A percentile compares a stretch with the other conserved stretches of the same genome.
These are phyloP conservation scores for Neria commutata DNA, from an alignment of 2,888 invertebrate species.

Conservation along the genomic window DNA sequence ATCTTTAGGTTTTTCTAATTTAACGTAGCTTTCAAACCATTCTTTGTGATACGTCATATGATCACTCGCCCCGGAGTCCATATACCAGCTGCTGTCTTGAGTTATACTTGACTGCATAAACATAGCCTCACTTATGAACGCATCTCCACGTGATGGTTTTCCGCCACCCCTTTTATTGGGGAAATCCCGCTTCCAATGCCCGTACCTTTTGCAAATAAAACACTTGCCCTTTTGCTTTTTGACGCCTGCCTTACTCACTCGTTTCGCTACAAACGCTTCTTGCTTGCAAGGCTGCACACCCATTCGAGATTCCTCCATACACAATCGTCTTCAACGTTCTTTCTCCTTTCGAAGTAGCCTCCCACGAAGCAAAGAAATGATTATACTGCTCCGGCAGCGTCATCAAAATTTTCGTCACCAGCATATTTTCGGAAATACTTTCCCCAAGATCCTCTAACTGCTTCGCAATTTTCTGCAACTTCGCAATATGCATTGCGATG, in stretches of 20 bases:
- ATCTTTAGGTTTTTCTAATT: constrained; percentile 6
- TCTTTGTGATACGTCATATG: constrained; percentile 13
- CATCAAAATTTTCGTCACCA: constrained; percentile 38
- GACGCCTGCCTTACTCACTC: background rate
- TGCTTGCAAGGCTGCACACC: constrained; percentile 16
- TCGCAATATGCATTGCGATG: no score
- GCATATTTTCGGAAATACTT: constrained; percentile 32
- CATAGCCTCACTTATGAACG: no score
- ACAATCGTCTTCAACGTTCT: constrained; percentile 37
- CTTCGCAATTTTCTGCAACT: no score
- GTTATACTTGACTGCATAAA: no score
- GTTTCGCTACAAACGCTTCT: constrained; percentile 13
- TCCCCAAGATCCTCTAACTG: no score
- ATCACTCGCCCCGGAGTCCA: constrained; percentile 21
- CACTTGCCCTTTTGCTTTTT: constrained; percentile 1
- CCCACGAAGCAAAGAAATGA: constrained; percentile 32
- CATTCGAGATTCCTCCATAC: constrained; percentile 33
- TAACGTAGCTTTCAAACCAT: constrained; percentile 13
- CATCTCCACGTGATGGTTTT: background rate
- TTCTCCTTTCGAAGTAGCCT: constrained; percentile 34
- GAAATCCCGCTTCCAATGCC: constrained; percentile 10
- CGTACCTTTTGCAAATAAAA: background rate
- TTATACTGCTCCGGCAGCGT: constrained; percentile 39
- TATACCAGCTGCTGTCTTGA: constrained; percentile 7
- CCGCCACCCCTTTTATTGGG: background rate